These are phyloP conservation scores for Azemiops feae DNA, from an alignment of 2,113 vertebrate genomes.

Conservation along the genomic window DNA sequence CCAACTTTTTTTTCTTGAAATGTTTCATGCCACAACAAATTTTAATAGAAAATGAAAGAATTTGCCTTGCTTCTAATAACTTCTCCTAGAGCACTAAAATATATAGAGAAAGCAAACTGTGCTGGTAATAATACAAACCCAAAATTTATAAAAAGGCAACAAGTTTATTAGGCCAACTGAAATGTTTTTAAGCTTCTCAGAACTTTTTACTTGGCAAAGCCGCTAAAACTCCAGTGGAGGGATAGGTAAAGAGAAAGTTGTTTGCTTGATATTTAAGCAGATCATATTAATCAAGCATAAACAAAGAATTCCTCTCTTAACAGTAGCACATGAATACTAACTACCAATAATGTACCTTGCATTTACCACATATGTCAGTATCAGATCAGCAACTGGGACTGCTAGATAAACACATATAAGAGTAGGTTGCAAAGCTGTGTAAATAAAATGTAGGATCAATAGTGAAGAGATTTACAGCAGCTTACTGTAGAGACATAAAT, in stretches of 20 bases:
- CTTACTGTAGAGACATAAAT: not conserved
- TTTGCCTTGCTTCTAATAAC: not conserved
- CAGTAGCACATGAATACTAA: not conserved
- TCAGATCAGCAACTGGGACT: not conserved
- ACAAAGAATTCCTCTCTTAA: not conserved
- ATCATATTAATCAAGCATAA: not conserved
- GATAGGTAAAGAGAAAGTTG: not conserved
- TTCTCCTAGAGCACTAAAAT: not conserved
- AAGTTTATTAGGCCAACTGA: not conserved
- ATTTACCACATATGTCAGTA: not conserved
- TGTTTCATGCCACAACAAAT: not conserved
- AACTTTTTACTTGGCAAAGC: not conserved
- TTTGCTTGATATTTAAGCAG: not conserved
- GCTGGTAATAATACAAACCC: not conserved
- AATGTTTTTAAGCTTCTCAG: not conserved
- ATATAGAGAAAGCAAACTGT: not conserved
- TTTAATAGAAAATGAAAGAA: not conserved
- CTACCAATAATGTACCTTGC: not conserved
- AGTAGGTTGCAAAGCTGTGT: not conserved
- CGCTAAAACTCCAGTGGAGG: not conserved
- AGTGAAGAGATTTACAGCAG: not conserved
- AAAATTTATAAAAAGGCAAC: not conserved
- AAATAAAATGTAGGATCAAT: not conserved
- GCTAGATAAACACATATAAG: not conserved
- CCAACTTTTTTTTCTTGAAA: not conserved